Evolutionary conservation across 2,797 vertebrate species (phyloP), one percentile per base, ranked within the genome.

Genomic region (Gambelia wislizenii): DNA sequence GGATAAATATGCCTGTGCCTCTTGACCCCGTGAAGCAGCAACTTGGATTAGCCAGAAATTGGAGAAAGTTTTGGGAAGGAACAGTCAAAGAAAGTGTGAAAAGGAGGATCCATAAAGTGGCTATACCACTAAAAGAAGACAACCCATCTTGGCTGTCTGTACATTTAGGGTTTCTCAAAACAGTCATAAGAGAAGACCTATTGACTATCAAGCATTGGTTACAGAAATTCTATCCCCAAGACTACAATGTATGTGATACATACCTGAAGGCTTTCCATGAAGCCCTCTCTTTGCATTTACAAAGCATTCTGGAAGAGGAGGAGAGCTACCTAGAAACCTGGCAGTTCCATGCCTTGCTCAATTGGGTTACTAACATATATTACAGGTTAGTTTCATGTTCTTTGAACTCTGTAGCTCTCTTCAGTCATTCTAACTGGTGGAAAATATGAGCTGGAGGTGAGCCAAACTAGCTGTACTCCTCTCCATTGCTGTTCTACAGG

Each of bases 281-380:
- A 6, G 97, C 96, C 0, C 86, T 98, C 18, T 96, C 96, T 49
- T 96, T 96, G 67, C 98, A 98, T 91, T 86, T 99, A 80, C 96
- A 96, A 94, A 94, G 87, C 22, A 96, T 99, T 39, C 95, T 95
- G 54, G 92, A 67, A 30, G 44, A 49, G 9, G 8, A 75, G 9
- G 84, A 90, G 30, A 91, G 80, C 0, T 94, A 4, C 64, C 64
- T 94, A 13, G 96, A 98, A 80, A 87, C 87, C 77, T 97, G 93
- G 0, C 98, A 99, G 83, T 94, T 98, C 64, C 96, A 97, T 4
- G 88, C 87, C 12, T 95, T 99, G 87, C 97, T 99, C 42, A 30
- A 98, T 90, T 99, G 98, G 98, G 97, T 98, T 83, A 95, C 97
- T 94, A 97, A 98, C 64, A 90, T 42, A 20, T 99, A 98, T 83